These are phyloP conservation scores for Reticulitermes speratus DNA, from an alignment of 1,140 invertebrate genomes.

Conservation along the genomic window DNA sequence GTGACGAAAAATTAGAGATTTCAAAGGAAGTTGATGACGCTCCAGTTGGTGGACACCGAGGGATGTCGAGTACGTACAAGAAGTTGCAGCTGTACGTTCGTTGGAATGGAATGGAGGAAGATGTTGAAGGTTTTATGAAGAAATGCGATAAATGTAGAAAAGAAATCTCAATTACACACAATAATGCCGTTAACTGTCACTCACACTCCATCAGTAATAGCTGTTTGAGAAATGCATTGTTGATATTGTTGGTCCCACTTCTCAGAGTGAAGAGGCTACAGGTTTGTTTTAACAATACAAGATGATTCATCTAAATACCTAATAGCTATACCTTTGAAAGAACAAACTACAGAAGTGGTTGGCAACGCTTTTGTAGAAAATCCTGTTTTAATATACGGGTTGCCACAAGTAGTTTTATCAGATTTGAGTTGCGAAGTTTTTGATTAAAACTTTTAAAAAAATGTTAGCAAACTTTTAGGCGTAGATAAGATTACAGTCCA, in stretches of 20 bases:
- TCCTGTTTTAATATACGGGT: not conserved
- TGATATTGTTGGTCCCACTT: not conserved
- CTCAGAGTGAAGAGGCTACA: not conserved
- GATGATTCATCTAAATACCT: not conserved
- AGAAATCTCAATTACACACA: not conserved
- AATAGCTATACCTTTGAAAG: not conserved
- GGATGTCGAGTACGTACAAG: not conserved
- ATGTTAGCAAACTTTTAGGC: too few species aligned
- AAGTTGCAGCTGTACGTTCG: not conserved
- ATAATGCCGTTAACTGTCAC: too few species aligned
- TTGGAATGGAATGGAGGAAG: not conserved
- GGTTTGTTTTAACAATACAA: not conserved
- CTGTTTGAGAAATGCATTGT: too few species aligned
- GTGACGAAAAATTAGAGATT: slow-evolving; percentile 31
- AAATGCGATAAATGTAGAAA: not conserved
- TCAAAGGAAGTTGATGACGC: not conserved
- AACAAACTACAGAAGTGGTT: not conserved
- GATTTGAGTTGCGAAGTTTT: not conserved
- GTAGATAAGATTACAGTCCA: too few species aligned
- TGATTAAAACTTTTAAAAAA: not conserved
- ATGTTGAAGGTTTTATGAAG: not conserved
- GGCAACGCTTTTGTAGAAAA: not conserved
- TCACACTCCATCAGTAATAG: too few species aligned
- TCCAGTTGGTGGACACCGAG: not conserved
- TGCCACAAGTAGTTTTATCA: not conserved